Evolutionary conservation across 2,797 vertebrate genomes (phyloP).

Genomic region (Sphenodon punctatus): DNA sequence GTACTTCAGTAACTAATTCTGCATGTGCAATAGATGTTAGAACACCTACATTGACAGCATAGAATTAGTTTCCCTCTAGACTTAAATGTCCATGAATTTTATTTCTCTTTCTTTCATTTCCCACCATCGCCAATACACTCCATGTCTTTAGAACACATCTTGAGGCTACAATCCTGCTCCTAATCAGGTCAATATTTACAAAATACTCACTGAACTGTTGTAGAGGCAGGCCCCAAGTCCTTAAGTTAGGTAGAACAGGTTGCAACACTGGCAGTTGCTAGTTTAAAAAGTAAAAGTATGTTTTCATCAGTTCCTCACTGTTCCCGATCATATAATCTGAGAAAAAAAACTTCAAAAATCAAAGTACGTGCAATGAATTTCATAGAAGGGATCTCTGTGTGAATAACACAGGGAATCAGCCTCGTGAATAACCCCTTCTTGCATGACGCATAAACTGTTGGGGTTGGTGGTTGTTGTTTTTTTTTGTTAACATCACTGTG

Average conservation of each 20-base stretch:
- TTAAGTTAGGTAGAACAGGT: not conserved
- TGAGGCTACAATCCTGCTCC: not conserved
- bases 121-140: not conserved
- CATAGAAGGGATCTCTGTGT: not conserved
- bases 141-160: not conserved
- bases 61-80: not conserved
- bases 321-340: not conserved
- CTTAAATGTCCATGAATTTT: conserved; percentile 15
- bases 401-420: accelerated
- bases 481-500: not conserved
- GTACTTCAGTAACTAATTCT: not conserved
- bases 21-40: not conserved
- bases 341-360: not conserved
- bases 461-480: not conserved
- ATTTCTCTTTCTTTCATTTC: not conserved
- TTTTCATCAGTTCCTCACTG: not conserved
- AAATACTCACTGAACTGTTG: not conserved
- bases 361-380: not conserved
- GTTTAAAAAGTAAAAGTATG: not conserved
- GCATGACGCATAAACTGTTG: not conserved
- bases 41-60: not conserved
- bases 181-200: not conserved
- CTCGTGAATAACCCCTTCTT: not conserved
- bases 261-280: not conserved
- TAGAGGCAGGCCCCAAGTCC: not conserved